Conservation (phyloP, 92 coral and sea anemone genomes). For the Pocillopora meandrina region DNA sequence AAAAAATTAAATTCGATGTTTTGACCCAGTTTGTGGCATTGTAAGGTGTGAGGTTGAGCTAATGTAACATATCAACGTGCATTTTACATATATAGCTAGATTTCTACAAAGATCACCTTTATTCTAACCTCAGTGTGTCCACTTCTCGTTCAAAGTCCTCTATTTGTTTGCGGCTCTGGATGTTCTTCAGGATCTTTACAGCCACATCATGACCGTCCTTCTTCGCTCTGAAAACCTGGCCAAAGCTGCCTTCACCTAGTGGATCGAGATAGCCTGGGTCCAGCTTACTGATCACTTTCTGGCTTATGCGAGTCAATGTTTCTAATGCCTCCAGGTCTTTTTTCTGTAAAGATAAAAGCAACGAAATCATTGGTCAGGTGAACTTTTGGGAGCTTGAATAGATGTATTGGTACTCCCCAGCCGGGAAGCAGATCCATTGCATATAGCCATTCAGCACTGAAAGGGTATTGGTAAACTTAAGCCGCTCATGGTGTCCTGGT, state of each 20-base stretch:
- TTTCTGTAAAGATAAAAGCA: neutral
- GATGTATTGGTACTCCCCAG: too few relatives aligned
- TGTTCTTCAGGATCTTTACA: slow-evolving; percentile 56
- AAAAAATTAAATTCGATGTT: too few relatives aligned
- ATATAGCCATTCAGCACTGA: too few relatives aligned
- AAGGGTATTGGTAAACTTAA: too few relatives aligned
- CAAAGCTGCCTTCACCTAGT: slow-evolving; percentile 69
- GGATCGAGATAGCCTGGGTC: slow-evolving; percentile 52
- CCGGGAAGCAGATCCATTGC: too few relatives aligned
- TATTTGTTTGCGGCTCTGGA: slow-evolving; percentile 31
- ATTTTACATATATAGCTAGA: neutral
- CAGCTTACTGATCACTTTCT: slow-evolving; percentile 48
- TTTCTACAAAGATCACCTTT: too few relatives aligned
- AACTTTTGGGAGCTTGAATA: too few relatives aligned
- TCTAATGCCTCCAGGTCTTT: slow-evolving; percentile 46
- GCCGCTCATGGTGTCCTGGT: too few relatives aligned
- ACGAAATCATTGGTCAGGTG: neutral
- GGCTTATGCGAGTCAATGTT: slow-evolving; percentile 54
- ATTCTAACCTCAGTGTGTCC: slow-evolving; percentile 43
- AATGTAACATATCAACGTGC: too few relatives aligned
- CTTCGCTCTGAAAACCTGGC: slow-evolving; percentile 58
- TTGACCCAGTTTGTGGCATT: too few relatives aligned
- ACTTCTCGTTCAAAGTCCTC: slow-evolving; percentile 64
- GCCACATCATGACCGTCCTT: slow-evolving; percentile 65
- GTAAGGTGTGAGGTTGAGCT: too few relatives aligned